Conservation (phyloP, 2,797 vertebrate genomes). For the Rachycentron canadum region DNA sequence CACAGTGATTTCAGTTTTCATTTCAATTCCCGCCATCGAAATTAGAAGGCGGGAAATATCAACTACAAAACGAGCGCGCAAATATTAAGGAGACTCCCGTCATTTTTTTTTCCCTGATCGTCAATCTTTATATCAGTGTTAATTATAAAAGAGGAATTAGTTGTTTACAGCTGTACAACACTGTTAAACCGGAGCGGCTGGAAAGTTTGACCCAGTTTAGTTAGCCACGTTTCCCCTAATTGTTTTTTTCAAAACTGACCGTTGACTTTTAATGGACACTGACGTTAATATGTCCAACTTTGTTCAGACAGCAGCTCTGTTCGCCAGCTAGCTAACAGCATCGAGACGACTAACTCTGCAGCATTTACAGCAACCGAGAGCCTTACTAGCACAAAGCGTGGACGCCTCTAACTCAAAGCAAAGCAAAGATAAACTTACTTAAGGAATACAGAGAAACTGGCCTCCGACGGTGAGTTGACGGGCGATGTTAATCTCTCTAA, state of each 20-base stretch:
- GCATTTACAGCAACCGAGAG: not conserved
- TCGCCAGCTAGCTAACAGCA: not conserved
- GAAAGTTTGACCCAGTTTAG: not conserved
- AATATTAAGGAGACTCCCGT: no score
- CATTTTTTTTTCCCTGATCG: no score
- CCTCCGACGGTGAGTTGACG: not conserved
- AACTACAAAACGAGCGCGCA: no score
- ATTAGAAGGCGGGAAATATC: constrained; percentile 44
- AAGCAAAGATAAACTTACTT: constrained; percentile 29
- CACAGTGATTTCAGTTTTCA: no score
- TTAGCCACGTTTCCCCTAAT: no score
- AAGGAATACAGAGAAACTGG: not conserved
- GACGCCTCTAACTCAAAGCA: fast-evolving
- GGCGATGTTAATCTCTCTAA: not conserved
- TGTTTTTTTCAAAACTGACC: not conserved
- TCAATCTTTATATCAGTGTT: not conserved
- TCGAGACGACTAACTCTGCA: not conserved
- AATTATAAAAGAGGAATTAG: fast-evolving
- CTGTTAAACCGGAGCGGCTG: not conserved
- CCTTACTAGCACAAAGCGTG: not conserved
- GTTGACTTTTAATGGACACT: not conserved
- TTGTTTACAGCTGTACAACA: fast-evolving
- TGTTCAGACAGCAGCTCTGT: not conserved
- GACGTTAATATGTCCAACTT: no score
- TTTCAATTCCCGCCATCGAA: not conserved